Evolutionary conservation across 2,113 vertebrate genomes (phyloP).

Genomic region (Chionomys nivalis): DNA sequence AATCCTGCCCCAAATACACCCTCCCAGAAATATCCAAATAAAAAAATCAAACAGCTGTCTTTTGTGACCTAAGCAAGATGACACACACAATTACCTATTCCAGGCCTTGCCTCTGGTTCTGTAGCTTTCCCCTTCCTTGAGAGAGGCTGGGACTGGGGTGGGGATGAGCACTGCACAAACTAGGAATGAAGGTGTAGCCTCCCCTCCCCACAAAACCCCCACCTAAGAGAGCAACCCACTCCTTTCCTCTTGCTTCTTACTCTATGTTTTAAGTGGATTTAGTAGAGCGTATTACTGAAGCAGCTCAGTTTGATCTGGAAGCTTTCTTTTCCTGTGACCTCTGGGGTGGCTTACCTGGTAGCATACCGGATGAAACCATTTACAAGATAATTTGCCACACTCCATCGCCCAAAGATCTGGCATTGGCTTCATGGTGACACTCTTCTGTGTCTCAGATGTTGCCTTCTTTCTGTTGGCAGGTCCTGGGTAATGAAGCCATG

Average conservation of each 20-base stretch:
- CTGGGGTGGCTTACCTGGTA: not conserved
- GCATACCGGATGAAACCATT: not conserved
- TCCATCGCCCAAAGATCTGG: not conserved
- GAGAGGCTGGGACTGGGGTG: not conserved
- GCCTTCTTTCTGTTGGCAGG: not conserved
- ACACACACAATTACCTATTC: not conserved
- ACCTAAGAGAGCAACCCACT: not conserved
- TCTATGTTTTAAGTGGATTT: not conserved
- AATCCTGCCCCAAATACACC: not conserved
- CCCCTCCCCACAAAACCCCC: rapidly evolving
- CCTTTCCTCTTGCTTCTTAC: not conserved
- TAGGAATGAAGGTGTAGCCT: not conserved
- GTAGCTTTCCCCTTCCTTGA: not conserved
- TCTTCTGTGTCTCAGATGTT: not conserved
- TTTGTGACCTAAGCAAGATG: not conserved
- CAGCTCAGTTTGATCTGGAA: not conserved
- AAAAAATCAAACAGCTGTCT: not conserved
- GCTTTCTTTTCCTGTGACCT: not conserved
- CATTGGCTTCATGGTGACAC: not conserved
- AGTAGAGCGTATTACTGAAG: not conserved
- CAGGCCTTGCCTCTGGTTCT: not conserved
- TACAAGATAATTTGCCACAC: not conserved
- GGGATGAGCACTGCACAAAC: not conserved
- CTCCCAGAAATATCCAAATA: not conserved
- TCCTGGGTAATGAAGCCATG: not conserved